Percentiles rank a stretch among this genome's conserved stretches.
Evolutionary conservation across 2,888 invertebrate genomes (phyloP).

Genomic region (Auanema sp.): DNA sequence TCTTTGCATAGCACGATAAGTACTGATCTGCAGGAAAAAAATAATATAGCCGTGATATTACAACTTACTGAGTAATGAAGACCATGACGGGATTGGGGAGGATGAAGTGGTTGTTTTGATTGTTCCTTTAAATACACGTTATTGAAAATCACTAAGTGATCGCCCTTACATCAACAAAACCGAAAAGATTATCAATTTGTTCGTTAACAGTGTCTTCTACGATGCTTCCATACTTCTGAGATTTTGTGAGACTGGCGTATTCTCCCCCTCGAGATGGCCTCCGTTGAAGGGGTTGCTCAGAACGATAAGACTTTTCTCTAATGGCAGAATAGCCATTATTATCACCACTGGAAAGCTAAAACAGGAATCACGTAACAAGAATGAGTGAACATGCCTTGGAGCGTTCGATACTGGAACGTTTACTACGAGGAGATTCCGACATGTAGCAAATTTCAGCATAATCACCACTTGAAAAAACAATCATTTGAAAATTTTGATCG

Average conservation of each 20-base stretch:
- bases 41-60: not conserved
- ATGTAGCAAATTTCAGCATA: too few species aligned
- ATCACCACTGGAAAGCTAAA: too few species aligned
- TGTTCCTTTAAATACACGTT: too few species aligned
- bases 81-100: too few species aligned
- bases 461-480: too few species aligned
- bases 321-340: not conserved
- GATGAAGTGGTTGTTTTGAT: too few species aligned
- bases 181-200: conserved; percentile 37
- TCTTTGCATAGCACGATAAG: conserved; percentile 32
- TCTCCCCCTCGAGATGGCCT: not conserved
- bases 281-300: not conserved
- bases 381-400: too few species aligned
- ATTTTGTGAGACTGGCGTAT: not conserved
- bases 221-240: not conserved
- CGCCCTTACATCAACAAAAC: conserved; percentile 31
- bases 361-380: too few species aligned
- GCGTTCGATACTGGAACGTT: too few species aligned
- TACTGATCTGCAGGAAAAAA: not conserved
- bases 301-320: conserved; percentile 6
- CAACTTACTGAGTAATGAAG: conserved; percentile 5
- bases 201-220: conserved; percentile 17
- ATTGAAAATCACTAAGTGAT: not conserved
- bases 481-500: too few species aligned
- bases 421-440: too few species aligned